These are phyloP conservation scores for Pterois miles DNA, from an alignment of 2,797 vertebrate species.

Conservation along the genomic window DNA sequence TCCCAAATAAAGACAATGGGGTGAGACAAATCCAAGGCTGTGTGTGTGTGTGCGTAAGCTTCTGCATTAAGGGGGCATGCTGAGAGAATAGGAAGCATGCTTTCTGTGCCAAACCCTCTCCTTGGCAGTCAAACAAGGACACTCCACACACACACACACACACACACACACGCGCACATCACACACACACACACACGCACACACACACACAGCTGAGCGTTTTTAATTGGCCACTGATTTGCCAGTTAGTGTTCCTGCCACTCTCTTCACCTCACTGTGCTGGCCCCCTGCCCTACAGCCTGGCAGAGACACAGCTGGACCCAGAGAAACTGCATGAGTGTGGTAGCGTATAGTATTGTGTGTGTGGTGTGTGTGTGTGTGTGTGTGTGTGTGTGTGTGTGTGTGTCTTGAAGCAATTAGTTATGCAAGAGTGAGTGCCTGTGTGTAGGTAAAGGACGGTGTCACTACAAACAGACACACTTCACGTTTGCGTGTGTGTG, in stretches of 20 bases:
- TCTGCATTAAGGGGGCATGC: conserved; percentile 55
- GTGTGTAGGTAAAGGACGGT: background rate
- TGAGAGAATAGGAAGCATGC: conserved; percentile 70
- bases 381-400: conserved; percentile 5
- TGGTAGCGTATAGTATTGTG: background rate
- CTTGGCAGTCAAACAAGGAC: conserved; percentile 71
- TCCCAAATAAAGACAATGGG: conserved; percentile 59
- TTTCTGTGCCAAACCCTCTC: conserved; percentile 69
- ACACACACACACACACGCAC: conserved; percentile 37
- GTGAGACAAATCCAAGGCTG: conserved; percentile 40
- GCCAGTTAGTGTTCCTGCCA: conserved; percentile 71
- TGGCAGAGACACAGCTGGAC: conserved; percentile 74
- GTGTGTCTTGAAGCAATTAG: conserved; percentile 41
- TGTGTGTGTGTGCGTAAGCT: conserved; percentile 24
- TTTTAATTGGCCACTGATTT: conserved; percentile 77
- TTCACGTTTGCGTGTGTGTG: background rate
- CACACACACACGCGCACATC: conserved; percentile 13
- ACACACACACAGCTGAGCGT: conserved; percentile 32
- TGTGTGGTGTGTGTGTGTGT: background rate
- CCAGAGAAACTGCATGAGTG: conserved; percentile 61
- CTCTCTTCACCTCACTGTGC: conserved; percentile 70
- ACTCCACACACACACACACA: conserved; percentile 46
- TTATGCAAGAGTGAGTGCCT: conserved; percentile 25
- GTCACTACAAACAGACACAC: conserved; percentile 1
- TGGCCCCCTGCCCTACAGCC: conserved; percentile 62